phyloP scores from a whole-genome alignment of 2,797 vertebrate species.

The Tokudaia muenninki region DNA sequence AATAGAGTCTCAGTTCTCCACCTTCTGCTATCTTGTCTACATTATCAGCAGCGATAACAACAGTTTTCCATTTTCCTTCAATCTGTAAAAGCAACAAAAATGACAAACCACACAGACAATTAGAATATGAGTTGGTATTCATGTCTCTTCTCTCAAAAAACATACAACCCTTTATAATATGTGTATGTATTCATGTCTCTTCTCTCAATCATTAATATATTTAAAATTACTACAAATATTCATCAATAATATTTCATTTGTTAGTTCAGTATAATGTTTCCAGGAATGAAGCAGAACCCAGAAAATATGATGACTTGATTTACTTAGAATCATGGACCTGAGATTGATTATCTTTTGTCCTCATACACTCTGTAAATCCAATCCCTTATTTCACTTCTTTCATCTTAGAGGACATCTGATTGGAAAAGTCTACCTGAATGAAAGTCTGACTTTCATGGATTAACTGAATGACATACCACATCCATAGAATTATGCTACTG shows the following conservation, averaged over 20 bases:
- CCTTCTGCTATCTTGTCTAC: background rate
- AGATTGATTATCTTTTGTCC: no score
- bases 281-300: no score
- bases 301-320: no score
- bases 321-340: no score
- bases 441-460: no score
- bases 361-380: no score
- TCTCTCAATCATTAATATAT: background rate
- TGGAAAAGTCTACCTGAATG: no score
- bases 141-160: no score
- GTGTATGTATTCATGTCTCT: no score
- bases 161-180: no score
- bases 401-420: no score
- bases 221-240: background rate
- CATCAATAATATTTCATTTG: background rate
- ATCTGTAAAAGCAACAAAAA: background rate
- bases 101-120: background rate
- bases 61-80: background rate
- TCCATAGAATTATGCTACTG: background rate
- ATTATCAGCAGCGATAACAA: background rate
- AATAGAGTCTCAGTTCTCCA: background rate
- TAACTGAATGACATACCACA: background rate
- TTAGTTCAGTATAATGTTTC: background rate
- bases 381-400: no score
- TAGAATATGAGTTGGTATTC: background rate